Evolutionary conservation across 2,888 invertebrate species (phyloP), one percentile per base, ranked within the genome.

Genomic region (Isotomurus palustris): DNA sequence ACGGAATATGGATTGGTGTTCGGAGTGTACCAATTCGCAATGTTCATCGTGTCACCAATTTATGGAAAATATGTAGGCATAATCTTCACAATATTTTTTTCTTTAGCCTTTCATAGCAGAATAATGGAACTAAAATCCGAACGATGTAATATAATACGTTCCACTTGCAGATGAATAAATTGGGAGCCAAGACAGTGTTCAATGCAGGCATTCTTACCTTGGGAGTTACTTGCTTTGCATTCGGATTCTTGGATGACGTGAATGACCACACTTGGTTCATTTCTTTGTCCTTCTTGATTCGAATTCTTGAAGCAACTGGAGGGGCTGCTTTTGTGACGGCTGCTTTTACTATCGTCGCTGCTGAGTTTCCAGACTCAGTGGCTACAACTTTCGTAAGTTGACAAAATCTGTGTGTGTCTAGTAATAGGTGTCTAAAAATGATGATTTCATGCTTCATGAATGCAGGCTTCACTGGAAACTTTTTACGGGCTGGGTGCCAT

Each of bases 1-100:
- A 84, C 88, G 12, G 87, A 90, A 72, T 90, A 88, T 73, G 91
- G 91, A 0, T 78, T 91, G 64, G 89, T 91, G 1, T 91, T 91
- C 74, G 91, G 91, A 1, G 80, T 89, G 38, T 91, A 90, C 75
- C 89, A 91, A 73, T 77, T 92, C 53, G 83, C 88, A 22, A 88
- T 90, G 53, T 89, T 91, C 75, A 72, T 89, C 24, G 82, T 88
- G 58, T 88, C 90, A 67, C 91, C 91, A 0, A 72, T 91, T n/a
- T 90, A 88, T 73, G 91, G 91, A 38, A 85, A 87, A 68, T 81
- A 88, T 73, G 82, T 82, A 12, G 14, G 14, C 41, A n/a, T 17
- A 6, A 40, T 6, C 14, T 40, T 12, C 19, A n/a, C n/a, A n/a
- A n/a, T n/a, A n/a, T n/a, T n/a, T n/a, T n/a, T n/a, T n/a, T n/a